Base-by-base conservation (phyloP, 2,113 vertebrate genomes). In the Guaruba guarouba region DNA sequence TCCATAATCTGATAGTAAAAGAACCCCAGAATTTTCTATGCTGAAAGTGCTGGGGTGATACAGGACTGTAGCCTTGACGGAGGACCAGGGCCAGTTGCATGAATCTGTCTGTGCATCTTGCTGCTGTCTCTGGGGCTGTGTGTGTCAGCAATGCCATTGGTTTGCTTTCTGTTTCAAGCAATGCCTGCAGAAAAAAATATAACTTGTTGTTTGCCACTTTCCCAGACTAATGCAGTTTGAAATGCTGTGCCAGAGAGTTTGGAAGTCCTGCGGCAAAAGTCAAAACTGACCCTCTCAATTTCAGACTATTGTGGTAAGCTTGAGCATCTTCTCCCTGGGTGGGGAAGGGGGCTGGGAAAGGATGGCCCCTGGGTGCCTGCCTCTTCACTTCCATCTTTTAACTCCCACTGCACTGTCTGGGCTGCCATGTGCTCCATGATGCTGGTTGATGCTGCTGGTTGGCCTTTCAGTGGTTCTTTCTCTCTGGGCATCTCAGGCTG, bases 91-190 rank as follows among this genome's bases (percentile, higher is more conserved):
- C 82, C 48, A 27, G 75, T 62, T 1, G 1, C n/a, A 10, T 16
- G 76, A 63, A 13, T 80, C 43, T 86, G 80, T 69, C 88, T 93
- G 76, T 39, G 62, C 18, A 63, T 86, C 73, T 86, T 73, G 5
- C 49, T 48, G 51, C 73, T 81, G 79, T 83, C 94, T 81, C 37
- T 2, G 2, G 78, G 83, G 76, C 93, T 82, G 23, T 12, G 28
- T 57, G 55, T 86, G 74, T 86, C 89, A 79, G 62, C 48, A 75
- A 3, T 35, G 69, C 71, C 74, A 69, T 71, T 91, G 75, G 84
- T 89, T 95, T 92, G 57, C 74, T 85, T 90, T 86, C 94, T 95
- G 82, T 93, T 96, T 86, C 73, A 88, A 95, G 89, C 43, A 57
- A 17, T 33, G 81, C 89, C 91, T 89, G 39, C 57, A 17, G 48